Conservation (phyloP, 1,140 invertebrate species). For the Diachasma alloeum region DNA sequence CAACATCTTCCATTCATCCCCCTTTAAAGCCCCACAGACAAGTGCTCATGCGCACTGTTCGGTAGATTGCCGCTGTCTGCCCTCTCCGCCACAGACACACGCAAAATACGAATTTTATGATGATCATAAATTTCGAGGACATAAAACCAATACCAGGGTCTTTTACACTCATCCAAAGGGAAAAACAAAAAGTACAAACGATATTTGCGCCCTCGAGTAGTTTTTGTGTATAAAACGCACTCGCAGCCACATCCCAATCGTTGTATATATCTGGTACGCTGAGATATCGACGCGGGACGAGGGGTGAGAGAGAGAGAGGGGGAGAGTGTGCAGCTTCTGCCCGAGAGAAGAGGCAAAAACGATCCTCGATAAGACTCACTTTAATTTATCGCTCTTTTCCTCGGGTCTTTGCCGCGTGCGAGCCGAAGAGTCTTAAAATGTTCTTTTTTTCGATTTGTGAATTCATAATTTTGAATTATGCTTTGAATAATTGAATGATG, state of each 20-base stretch:
- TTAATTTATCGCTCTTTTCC: constrained; percentile 58
- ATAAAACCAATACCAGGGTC: neutral
- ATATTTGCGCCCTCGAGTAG: neutral
- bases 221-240: constrained; percentile 10
- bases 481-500: neutral
- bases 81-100: neutral
- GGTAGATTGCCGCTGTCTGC: neutral
- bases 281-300: neutral
- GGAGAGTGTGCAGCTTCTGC: constrained; percentile 40
- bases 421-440: neutral
- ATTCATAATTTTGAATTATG: neutral
- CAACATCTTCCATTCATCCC: neutral
- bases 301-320: neutral
- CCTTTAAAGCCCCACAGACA: neutral
- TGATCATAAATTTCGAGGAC: neutral
- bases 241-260: neutral
- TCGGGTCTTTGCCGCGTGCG: constrained; percentile 44
- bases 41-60: neutral
- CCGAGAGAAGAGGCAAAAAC: constrained; percentile 29
- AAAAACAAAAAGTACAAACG: neutral
- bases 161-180: neutral
- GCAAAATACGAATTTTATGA: neutral
- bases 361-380: constrained; percentile 56
- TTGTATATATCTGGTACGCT: neutral
- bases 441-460: neutral